Base-by-base conservation (phyloP, 2,113 vertebrate genomes). In the Sturnus vulgaris region DNA sequence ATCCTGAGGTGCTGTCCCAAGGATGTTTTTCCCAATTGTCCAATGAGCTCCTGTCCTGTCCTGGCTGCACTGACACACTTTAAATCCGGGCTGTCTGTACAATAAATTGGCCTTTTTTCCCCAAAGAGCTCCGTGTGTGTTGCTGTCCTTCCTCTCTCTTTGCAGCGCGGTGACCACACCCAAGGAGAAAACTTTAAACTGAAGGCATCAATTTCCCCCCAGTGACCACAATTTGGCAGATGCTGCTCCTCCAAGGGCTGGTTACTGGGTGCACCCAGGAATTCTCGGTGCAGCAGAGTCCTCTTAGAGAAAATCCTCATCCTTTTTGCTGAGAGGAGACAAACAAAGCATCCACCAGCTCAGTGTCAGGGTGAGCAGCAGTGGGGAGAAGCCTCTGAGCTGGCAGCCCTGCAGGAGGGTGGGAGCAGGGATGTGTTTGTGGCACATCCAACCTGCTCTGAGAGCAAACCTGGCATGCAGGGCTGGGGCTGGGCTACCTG, bases 391-490 rank as follows among this genome's bases (percentile, higher is more conserved):
- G 50, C 53, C 8, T 11, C 53, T 11, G 42, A 23, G 66, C 56
- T 25, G 56, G 73, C 63, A 65, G 72, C 7, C 2, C 28, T 11
- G 3, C 8, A 3, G 1, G 22, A 27, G 7, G 70, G 39, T 8
- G 49, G 47, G 44, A 65, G 69, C 39, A 27, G 79, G 52, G 56
- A 35, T 19, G 53, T 11, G 79, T 7, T 22, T 9, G 53, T 12
- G 65, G 9, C 5, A 7, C 69, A 15, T 37, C 68, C 57, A 20
- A 0, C 8, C 9, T 15, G 17, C 30, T n/a, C 76, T 18, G 4
- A 1, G 30, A 30, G 46, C 53, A 28, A 15, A 19, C 27, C 53
- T 28, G 72, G 72, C 37, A 4, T 0, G 6, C 3, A 1, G 35
- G n/a, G 40, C 42, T 33, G 60, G 35, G 60, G 35, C 61, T 66